Percentiles rank a stretch among this genome's conserved stretches.
Conservation (phyloP, 1,140 invertebrate species). For the Battus philenor region DNA sequence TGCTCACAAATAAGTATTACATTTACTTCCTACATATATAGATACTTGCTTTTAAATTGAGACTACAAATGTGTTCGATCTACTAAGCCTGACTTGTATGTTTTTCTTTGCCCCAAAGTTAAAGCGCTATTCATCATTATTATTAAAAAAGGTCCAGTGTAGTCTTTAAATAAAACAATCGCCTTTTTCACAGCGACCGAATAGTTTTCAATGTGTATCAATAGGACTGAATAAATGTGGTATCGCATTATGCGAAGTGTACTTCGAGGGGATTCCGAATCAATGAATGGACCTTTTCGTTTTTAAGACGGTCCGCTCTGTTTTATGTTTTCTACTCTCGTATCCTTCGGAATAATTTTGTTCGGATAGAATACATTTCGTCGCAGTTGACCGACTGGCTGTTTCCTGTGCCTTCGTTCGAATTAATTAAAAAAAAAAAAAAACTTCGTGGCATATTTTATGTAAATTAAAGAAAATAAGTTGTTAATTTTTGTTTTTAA, state of each 20-base stretch:
- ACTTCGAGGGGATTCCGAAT: constrained; percentile 36
- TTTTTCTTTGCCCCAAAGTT: background rate
- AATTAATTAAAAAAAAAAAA: too few species aligned
- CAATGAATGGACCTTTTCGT: constrained; percentile 29
- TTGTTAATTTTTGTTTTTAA: too few species aligned
- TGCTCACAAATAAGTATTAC: too few species aligned
- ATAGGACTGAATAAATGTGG: constrained; percentile 30
- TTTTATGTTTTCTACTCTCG: constrained; percentile 7
- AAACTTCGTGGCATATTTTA: too few species aligned
- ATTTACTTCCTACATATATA: too few species aligned
- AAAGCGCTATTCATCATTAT: background rate
- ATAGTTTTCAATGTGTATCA: constrained; percentile 27
- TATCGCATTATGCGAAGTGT: constrained; percentile 36
- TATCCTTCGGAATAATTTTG: too few species aligned
- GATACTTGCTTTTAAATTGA: too few species aligned
- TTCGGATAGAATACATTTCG: too few species aligned
- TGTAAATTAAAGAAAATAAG: too few species aligned
- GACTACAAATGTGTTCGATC: too few species aligned
- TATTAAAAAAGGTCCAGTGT: constrained; percentile 2
- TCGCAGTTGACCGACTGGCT: too few species aligned
- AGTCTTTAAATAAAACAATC: background rate
- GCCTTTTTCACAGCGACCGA: background rate
- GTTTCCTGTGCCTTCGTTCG: too few species aligned
- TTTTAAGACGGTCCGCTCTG: constrained; percentile 14
- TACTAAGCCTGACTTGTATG: background rate